phyloP scores from a whole-genome alignment of 2,888 invertebrate genomes.

The Papilio demoleus region DNA sequence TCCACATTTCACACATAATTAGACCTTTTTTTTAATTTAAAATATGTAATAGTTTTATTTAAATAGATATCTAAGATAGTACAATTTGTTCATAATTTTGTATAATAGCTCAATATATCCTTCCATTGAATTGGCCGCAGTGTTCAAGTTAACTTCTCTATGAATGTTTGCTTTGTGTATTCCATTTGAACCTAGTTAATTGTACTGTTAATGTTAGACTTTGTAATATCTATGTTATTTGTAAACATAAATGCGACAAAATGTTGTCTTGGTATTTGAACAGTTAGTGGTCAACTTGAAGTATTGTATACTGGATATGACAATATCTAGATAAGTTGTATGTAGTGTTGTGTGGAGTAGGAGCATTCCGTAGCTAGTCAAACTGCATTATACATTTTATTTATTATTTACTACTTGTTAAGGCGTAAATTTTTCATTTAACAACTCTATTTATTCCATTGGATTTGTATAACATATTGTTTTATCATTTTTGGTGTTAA shows the following conservation, averaged over 20 bases:
- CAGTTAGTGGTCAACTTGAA: not conserved
- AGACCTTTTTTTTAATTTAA: not conserved
- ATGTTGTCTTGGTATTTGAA: not conserved
- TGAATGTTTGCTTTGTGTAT: conserved; percentile 1
- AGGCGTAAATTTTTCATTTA: conserved; percentile 50
- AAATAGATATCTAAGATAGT: conserved; percentile 13
- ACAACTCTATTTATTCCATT: conserved; percentile 37
- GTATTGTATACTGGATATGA: conserved; percentile 37
- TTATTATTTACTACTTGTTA: conserved; percentile 51
- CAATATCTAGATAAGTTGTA: conserved; percentile 38
- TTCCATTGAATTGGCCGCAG: conserved; percentile 22
- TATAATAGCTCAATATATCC: conserved; percentile 30
- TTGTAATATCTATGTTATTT: not conserved
- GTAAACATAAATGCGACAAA: too few relatives aligned
- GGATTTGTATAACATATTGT: not conserved
- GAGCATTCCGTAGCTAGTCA: conserved; percentile 52
- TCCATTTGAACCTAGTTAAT: not conserved
- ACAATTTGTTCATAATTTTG: conserved; percentile 14
- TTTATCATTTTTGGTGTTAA: conserved; percentile 8
- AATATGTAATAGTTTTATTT: not conserved
- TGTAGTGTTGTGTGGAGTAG: conserved; percentile 31
- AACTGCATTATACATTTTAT: conserved; percentile 53
- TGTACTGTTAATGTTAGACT: not conserved
- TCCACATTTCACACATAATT: not conserved
- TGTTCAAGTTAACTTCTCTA: conserved; percentile 1